phyloP scores from a whole-genome alignment of 92 coral and sea anemone genomes.

The Palythoa heliodiscus region DNA sequence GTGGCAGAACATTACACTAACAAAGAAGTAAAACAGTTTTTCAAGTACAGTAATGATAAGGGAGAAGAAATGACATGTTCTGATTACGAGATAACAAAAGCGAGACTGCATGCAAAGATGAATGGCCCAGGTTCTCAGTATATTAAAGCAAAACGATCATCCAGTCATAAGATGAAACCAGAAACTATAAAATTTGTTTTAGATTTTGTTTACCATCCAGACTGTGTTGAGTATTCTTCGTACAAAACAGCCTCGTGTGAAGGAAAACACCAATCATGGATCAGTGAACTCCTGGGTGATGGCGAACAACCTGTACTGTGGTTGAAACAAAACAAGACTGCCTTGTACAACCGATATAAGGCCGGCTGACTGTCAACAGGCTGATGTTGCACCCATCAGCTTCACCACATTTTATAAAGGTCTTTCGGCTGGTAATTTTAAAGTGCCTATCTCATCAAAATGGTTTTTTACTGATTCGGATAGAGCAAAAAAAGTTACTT shows the following conservation, averaged over 20 bases:
- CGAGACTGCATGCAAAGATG: constrained; percentile 36
- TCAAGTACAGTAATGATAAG: constrained; percentile 1
- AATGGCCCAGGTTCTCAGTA: constrained; percentile 31
- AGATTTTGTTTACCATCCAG: constrained; percentile 36
- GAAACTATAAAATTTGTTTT: constrained; percentile 40
- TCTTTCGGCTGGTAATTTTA: too few species aligned
- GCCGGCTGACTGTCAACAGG: background rate
- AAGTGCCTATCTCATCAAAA: too few species aligned
- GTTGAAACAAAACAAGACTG: constrained; percentile 39
- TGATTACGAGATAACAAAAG: constrained; percentile 24
- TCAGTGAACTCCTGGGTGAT: constrained; percentile 46
- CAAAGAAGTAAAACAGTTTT: constrained; percentile 38
- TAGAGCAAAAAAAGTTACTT: too few species aligned
- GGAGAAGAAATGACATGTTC: constrained; percentile 18
- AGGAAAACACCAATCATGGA: constrained; percentile 20
- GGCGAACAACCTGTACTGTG: constrained; percentile 45
- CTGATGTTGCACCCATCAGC: too few species aligned
- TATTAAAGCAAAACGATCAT: background rate
- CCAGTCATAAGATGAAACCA: constrained; percentile 1
- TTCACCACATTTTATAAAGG: too few species aligned
- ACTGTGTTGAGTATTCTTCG: constrained; percentile 18
- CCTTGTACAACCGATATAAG: constrained; percentile 25
- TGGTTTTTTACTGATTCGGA: too few species aligned
- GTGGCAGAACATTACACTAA: constrained; percentile 54
- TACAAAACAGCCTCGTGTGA: constrained; percentile 16